Conservation (phyloP, 2,888 invertebrate genomes). For the Caenorhabditis sp. region DNA sequence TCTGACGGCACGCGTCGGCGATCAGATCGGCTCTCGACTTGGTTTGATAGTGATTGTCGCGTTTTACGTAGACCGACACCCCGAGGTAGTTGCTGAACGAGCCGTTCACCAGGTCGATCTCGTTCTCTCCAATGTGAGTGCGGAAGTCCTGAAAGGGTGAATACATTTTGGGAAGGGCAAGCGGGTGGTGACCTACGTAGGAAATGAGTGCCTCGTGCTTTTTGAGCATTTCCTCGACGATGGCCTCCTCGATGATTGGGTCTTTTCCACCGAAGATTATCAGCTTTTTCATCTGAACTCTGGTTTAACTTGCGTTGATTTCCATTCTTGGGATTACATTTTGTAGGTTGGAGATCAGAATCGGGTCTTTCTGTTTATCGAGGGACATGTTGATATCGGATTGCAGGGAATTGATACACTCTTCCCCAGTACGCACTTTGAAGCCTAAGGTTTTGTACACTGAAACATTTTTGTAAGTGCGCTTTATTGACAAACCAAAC, state of each 20-base stretch:
- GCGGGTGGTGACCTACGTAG: no score
- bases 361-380: conserved; percentile 24
- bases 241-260: conserved; percentile 45
- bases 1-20: conserved; percentile 8
- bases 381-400: conserved; percentile 38
- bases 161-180: no score
- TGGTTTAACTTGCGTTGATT: no score
- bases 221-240: conserved; percentile 34
- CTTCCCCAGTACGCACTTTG: conserved; percentile 38
- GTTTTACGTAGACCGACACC: conserved; percentile 36
- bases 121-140: no score
- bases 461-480: no score
- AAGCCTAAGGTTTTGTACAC: conserved; percentile 57
- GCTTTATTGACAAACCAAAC: no score
- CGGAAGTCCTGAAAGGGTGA: conserved; percentile 40
- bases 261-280: conserved; percentile 55
- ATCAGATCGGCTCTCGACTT: conserved; percentile 29
- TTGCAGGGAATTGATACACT: conserved; percentile 49
- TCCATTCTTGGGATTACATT: no score
- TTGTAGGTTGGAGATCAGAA: no score
- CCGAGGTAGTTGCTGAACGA: conserved; percentile 15
- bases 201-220: conserved; percentile 36
- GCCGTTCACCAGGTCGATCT: no score
- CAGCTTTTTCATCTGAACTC: conserved; percentile 49
- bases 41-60: conserved; percentile 46